phyloP scores from a whole-genome alignment of 2,797 vertebrate genomes.

The Eospalax fontanierii region DNA sequence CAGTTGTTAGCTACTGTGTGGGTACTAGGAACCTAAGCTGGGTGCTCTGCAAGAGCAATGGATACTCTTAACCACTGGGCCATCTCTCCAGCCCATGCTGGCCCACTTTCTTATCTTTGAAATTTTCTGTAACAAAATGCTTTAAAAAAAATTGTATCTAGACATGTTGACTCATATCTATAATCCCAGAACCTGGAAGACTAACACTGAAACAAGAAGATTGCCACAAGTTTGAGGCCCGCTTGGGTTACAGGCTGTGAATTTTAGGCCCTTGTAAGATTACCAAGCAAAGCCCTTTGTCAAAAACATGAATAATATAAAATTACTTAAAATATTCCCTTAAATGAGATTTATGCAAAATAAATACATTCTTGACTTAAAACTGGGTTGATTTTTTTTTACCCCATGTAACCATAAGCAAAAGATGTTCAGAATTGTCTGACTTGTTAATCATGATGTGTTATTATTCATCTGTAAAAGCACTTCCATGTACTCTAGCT shows the following conservation, averaged over 20 bases:
- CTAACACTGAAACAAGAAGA: neutral
- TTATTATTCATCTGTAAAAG: constrained; percentile 77
- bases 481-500: constrained; percentile 70
- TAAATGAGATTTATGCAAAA: constrained; percentile 36
- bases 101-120: neutral
- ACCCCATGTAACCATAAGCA: neutral
- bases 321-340: constrained; percentile 43
- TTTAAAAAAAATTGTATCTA: neutral
- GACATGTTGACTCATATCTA: neutral
- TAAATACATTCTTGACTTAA: neutral
- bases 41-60: too few species aligned
- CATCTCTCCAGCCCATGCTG: neutral
- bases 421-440: constrained; percentile 17
- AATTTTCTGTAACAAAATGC: neutral
- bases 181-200: neutral
- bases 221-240: neutral
- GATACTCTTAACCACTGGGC: too few species aligned
- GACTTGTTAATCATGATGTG: constrained; percentile 82
- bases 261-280: neutral
- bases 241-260: neutral
- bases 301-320: neutral
- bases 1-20: too few species aligned
- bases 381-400: constrained; percentile 59
- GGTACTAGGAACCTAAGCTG: too few species aligned
- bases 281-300: neutral